phyloP scores from a whole-genome alignment of 2,113 vertebrate species.

The Cryptotis parvus region DNA sequence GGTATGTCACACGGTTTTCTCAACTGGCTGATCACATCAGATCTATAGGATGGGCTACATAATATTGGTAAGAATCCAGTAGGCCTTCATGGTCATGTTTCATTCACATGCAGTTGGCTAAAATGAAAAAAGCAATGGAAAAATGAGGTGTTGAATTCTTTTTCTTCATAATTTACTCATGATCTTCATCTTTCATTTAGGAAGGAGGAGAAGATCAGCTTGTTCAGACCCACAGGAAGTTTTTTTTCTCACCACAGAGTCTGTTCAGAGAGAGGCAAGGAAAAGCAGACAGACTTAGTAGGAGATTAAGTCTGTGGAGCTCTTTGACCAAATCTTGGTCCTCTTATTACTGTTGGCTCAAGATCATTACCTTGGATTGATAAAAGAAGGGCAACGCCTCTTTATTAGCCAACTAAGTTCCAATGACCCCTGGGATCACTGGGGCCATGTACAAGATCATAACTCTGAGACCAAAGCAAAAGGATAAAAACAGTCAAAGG shows the following conservation, averaged over 20 bases:
- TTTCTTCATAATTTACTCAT: constrained; percentile 13
- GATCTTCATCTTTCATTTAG: not conserved
- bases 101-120: constrained; percentile 26
- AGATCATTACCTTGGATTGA: not conserved
- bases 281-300: not conserved
- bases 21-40: not conserved
- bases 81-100: constrained; percentile 28
- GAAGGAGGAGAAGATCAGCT: not conserved
- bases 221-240: not conserved
- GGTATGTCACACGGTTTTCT: not conserved
- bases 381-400: not conserved
- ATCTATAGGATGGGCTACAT: not conserved
- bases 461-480: not conserved
- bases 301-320: not conserved
- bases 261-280: not conserved
- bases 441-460: not conserved
- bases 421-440: not conserved
- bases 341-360: not conserved
- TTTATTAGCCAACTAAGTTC: not conserved
- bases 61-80: constrained; percentile 49
- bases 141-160: not conserved
- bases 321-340: not conserved
- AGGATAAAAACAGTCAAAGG: constrained; percentile 8
- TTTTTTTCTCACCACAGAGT: not conserved
- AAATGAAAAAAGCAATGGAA: constrained; percentile 41